phyloP scores from a whole-genome alignment of 2,113 vertebrate species.

The Limnothrissa miodon region DNA sequence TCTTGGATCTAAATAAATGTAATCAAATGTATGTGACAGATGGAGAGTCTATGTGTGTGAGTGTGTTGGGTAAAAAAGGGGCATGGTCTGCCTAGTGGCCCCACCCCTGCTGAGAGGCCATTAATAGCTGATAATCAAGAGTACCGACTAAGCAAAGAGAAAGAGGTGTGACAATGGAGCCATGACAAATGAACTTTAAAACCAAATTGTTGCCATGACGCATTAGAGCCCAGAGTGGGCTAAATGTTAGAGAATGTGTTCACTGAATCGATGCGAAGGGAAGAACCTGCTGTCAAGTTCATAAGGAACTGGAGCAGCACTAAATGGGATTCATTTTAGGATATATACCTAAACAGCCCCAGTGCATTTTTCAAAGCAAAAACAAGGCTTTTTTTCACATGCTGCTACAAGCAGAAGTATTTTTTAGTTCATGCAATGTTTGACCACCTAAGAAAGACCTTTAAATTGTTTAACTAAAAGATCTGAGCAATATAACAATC shows the following conservation, averaged over 20 bases:
- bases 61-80: constrained; percentile 17
- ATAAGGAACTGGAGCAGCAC: neutral
- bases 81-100: constrained; percentile 37
- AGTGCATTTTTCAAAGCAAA: neutral
- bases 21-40: too few species aligned
- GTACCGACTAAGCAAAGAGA: constrained; percentile 41
- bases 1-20: too few species aligned
- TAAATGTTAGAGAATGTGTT: constrained; percentile 3
- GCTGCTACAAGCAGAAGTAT: too few species aligned
- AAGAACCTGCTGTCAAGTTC: constrained; percentile 17
- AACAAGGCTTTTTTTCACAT: too few species aligned
- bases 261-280: constrained; percentile 22
- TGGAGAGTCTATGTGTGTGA: constrained; percentile 29
- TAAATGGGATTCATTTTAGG: neutral
- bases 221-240: constrained; percentile 10
- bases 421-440: too few species aligned
- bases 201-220: constrained; percentile 25
- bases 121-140: constrained; percentile 37
- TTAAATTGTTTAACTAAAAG: too few species aligned
- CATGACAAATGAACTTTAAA: constrained; percentile 26
- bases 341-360: neutral
- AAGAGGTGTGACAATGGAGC: neutral
- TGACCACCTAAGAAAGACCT: too few species aligned
- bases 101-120: constrained; percentile 20
- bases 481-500: too few species aligned